A percentile compares a stretch with the other conserved stretches of the same genome.
phyloP scores from a whole-genome alignment of 2,797 vertebrate species.

The Notamacropus eugenii region DNA sequence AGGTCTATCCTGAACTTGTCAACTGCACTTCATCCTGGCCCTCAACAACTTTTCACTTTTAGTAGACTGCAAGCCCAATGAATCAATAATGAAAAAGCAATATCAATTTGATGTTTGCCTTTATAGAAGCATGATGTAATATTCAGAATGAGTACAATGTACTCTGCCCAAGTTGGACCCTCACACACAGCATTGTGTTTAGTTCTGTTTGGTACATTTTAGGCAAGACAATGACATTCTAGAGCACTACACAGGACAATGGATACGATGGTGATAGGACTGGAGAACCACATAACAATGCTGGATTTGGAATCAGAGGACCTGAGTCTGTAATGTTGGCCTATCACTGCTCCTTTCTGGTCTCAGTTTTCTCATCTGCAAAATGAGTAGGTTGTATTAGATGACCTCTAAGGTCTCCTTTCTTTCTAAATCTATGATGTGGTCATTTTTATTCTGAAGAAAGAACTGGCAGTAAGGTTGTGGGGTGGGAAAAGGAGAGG shows the following conservation, averaged over 20 bases:
- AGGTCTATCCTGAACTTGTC: no score
- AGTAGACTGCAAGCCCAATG: neutral
- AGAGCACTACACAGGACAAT: neutral
- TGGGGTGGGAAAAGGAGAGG: no score
- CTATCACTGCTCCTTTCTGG: no score
- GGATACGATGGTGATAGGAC: neutral
- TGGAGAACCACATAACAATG: neutral
- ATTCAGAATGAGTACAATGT: neutral
- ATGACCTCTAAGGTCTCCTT: no score
- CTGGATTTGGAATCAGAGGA: neutral
- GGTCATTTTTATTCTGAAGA: no score
- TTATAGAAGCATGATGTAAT: neutral
- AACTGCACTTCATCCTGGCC: no score
- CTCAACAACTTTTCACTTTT: neutral
- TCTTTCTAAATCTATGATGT: no score
- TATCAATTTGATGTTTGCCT: neutral
- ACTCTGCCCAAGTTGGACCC: neutral
- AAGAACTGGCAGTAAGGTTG: no score
- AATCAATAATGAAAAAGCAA: neutral
- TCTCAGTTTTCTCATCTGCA: no score
- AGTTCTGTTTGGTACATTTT: neutral
- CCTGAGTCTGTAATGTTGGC: no score
- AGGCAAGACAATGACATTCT: neutral
- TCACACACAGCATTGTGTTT: neutral
- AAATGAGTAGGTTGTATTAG: no score